These are phyloP conservation scores for Leptinotarsa lineolata DNA, from an alignment of 1,140 invertebrate genomes.

Conservation along the genomic window DNA sequence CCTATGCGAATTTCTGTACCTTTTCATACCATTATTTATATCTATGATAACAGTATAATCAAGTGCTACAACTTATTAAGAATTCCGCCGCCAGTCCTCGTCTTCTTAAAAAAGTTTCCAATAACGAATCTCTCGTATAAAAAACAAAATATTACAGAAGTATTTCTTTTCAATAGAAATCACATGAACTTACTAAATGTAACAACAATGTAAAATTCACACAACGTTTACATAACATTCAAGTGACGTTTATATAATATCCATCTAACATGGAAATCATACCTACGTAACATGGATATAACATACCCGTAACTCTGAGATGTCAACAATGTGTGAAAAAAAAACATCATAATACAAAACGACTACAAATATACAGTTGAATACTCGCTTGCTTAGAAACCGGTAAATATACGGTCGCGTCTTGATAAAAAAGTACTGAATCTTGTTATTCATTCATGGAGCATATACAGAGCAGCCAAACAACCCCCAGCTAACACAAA, in stretches of 20 bases:
- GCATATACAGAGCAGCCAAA: neutral
- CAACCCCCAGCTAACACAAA: slow-evolving; percentile 48
- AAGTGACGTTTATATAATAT: neutral
- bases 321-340: neutral
- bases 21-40: neutral
- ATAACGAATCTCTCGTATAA: neutral
- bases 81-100: slow-evolving; percentile 1
- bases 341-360: neutral
- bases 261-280: neutral
- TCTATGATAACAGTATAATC: neutral
- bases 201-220: neutral
- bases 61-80: slow-evolving; percentile 6
- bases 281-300: neutral
- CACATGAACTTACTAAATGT: neutral
- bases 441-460: neutral
- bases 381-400: neutral
- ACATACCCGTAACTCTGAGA: neutral
- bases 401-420: neutral
- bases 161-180: neutral
- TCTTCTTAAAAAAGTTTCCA: neutral
- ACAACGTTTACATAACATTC: neutral
- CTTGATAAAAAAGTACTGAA: neutral
- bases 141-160: neutral
- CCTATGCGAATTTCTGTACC: neutral
- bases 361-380: neutral